Percentiles rank a stretch among this genome's conserved stretches.
Evolutionary conservation across 2,888 invertebrate species (phyloP).

Genomic region (Rhagophthalmus giganteus): DNA sequence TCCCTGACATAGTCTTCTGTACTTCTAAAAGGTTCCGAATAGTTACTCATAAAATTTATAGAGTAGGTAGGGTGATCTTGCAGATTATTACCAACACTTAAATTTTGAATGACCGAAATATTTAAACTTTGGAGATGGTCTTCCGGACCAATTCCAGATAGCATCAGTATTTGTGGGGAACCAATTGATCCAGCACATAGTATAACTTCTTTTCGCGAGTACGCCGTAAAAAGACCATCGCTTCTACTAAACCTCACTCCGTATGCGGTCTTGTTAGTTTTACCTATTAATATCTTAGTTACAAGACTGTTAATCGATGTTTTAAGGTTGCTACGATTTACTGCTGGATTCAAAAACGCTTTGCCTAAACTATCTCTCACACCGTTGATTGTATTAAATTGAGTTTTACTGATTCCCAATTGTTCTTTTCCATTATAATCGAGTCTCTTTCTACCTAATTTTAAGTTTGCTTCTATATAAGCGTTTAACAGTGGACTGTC

Average conservation of each 20-base stretch:
- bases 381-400: slow-evolving; percentile 64
- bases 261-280: slow-evolving; percentile 54
- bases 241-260: slow-evolving; percentile 61
- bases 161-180: slow-evolving; percentile 41
- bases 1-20: slow-evolving; percentile 21
- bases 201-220: slow-evolving; percentile 69
- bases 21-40: slow-evolving; percentile 7
- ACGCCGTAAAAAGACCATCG: slow-evolving; percentile 54
- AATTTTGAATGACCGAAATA: slow-evolving; percentile 35
- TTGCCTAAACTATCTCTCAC: slow-evolving; percentile 55
- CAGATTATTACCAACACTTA: slow-evolving; percentile 37
- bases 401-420: slow-evolving; percentile 65
- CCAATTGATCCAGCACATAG: slow-evolving; percentile 77
- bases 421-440: slow-evolving; percentile 67
- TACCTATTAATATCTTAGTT: slow-evolving; percentile 60
- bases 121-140: slow-evolving; percentile 30
- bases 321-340: slow-evolving; percentile 50
- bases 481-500: slow-evolving; percentile 60
- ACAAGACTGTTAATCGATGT: slow-evolving; percentile 60
- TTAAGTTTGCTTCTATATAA: slow-evolving; percentile 67
- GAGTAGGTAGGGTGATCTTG: slow-evolving; percentile 37
- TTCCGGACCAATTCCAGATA: slow-evolving; percentile 43
- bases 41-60: slow-evolving; percentile 58
- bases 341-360: not conserved
- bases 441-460: slow-evolving; percentile 66